Base-by-base conservation (phyloP, 2,797 vertebrate genomes). In the Psittacula echo region DNA sequence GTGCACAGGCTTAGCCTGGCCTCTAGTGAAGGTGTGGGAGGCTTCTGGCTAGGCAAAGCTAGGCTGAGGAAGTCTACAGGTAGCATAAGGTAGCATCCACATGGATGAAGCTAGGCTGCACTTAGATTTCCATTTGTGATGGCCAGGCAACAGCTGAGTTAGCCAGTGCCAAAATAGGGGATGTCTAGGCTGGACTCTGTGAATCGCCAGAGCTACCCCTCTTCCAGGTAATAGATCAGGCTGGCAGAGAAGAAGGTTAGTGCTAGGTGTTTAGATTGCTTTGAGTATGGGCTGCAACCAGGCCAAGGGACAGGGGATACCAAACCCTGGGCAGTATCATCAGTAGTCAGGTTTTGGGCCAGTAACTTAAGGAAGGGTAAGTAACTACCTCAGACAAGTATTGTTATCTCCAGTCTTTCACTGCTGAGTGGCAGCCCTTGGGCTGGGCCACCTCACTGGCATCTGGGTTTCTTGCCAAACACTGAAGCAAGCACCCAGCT, bases 11-110 rank as follows among this genome's bases (percentile, higher is more conserved):
- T 45, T 44, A 58, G 70, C 32, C 51, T n/a, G 11, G 75, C 27
- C 61, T 53, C 29, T 0, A 0, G 14, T 3, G 3, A 61, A 67
- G 62, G 27, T 54, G 67, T 1, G 0, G 50, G 34, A 74, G 62
- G 74, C 48, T 79, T 79, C 73, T 51, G 29, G 26, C 54, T 32
- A 8, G 44, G 44, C 42, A 58, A 68, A 68, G n/a, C 44, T 20
- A 51, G 51, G 50, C 23, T 70, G 44, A 80, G 68, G 39, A 80
- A 24, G 5, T 19, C 78, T 45, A 11, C 17, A 30, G 26, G 42
- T 30, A 62, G 13, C 44, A 29, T 10, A 51, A 65, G 15, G 54
- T 13, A 65, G 56, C 32, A 37, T 29, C 53, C 66, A 60, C 26
- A 60, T 1, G 20, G 29, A 11, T 18, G 44, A 60, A 60, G 51